Evolutionary conservation across 2,888 invertebrate species (phyloP), one percentile per base, ranked within the genome.

Genomic region (Exocentrus adspersus): DNA sequence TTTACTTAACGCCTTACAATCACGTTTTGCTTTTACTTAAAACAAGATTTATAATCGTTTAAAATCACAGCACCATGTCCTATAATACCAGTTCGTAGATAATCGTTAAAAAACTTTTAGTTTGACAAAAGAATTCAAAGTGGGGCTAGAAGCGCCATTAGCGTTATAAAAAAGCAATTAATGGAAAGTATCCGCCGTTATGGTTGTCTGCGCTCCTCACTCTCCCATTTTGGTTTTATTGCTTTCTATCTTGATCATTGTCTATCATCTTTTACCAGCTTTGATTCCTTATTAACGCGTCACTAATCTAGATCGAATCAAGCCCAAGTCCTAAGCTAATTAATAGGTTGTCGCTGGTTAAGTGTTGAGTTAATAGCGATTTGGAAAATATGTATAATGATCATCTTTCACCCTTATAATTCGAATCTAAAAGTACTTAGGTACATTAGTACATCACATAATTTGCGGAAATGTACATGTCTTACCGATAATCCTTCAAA

Each of bases 41-140:
- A 42, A 7, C 21, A 53, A n/a, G 42, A 41, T 53, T 17, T 12
- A 30, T 32, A 30, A 51, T 51, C 37, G 17, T 10, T 19, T 51
- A 17, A 32, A 51, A 51, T 51, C 37, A 51, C 17, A 51, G n/a
- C 17, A 30, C 30, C 9, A 28, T 30, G n/a, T 43, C 10, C 32
- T 14, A 14, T 28, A 30, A n/a, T n/a, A n/a, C n/a, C n/a, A n/a
- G n/a, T n/a, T 32, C 21, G 17, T 19, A 32, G n/a, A n/a, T n/a
- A 19, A 32, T 32, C 17, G 32, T 6, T 17, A 16, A n/a, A 21
- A 28, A 48, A 24, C 16, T 28, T 50, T 30, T 50, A 7, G 28
- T 50, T 24, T 30, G 16, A 50, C 30, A 50, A 50, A 50, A 28
- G 28, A 28, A 30, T 50, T 50, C 30, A 28, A 48, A 50, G 16